Evolutionary conservation across 1,140 invertebrate genomes (phyloP).

Genomic region (Druon quercuslanigerum): DNA sequence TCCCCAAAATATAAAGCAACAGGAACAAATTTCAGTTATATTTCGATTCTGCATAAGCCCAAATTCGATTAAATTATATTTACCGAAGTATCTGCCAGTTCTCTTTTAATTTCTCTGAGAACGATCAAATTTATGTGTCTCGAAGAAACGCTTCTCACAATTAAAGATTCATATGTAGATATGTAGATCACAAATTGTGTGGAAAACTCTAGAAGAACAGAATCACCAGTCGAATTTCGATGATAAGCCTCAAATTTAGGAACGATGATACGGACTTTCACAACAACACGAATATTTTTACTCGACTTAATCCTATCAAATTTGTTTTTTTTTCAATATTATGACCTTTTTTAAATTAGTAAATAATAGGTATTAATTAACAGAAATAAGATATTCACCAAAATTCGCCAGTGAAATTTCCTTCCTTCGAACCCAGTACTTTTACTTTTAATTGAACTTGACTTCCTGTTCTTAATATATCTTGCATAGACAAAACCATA

Average conservation of each 20-base stretch:
- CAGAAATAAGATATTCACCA: neutral
- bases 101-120: no score
- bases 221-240: neutral
- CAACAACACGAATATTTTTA: neutral
- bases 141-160: no score
- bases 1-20: conserved; percentile 35
- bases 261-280: neutral
- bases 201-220: no score
- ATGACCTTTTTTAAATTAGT: neutral
- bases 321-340: neutral
- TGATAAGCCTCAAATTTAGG: neutral
- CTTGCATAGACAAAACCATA: neutral
- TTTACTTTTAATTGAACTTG: neutral
- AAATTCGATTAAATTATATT: conserved; percentile 31
- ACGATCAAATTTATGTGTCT: no score
- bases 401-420: neutral
- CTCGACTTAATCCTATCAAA: neutral
- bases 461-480: neutral
- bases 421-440: neutral
- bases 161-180: no score
- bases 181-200: no score
- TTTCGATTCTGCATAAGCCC: conserved; percentile 46
- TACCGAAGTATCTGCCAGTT: no score
- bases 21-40: conserved; percentile 39
- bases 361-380: neutral